Evolutionary conservation across 2,797 vertebrate species (phyloP).

Genomic region (Enteromius trimaculatus): DNA sequence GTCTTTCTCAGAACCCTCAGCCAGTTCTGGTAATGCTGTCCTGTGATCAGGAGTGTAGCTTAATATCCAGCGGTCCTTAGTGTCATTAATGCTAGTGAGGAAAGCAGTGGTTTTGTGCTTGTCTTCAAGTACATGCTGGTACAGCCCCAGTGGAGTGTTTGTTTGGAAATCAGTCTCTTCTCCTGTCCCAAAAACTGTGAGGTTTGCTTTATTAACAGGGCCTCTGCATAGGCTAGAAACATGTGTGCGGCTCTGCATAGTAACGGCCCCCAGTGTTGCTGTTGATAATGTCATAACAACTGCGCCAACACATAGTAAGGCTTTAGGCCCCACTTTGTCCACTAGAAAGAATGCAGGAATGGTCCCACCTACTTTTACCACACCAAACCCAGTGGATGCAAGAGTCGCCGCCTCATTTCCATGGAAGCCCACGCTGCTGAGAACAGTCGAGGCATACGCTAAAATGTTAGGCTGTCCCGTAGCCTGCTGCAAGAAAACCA

Average conservation of each 20-base stretch:
- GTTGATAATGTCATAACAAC: slow-evolving; percentile 87
- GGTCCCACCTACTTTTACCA: slow-evolving; percentile 90
- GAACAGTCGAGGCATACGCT: slow-evolving; percentile 91
- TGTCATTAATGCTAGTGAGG: slow-evolving; percentile 23
- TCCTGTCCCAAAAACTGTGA: slow-evolving; percentile 48
- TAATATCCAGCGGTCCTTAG: slow-evolving; percentile 38
- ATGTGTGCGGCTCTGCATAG: slow-evolving; percentile 84
- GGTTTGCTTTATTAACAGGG: slow-evolving; percentile 48
- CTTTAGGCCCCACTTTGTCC: slow-evolving; percentile 90
- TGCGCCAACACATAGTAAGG: slow-evolving; percentile 88
- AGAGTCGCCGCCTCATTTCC: slow-evolving; percentile 91
- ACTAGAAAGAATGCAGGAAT: slow-evolving; percentile 89
- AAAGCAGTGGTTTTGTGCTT: slow-evolving; percentile 5
- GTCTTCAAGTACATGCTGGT: slow-evolving; percentile 47
- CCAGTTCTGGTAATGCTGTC: slow-evolving; percentile 29
- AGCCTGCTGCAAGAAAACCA: slow-evolving; percentile 92
- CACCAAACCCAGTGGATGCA: slow-evolving; percentile 91
- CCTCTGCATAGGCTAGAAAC: slow-evolving; percentile 85
- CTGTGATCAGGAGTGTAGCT: slow-evolving; percentile 48
- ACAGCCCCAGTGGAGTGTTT: slow-evolving; percentile 35
- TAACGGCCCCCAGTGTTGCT: slow-evolving; percentile 83
- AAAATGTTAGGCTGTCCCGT: slow-evolving; percentile 95
- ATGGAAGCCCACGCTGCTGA: slow-evolving; percentile 92
- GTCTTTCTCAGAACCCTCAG: slow-evolving; percentile 33
- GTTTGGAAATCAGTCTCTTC: slow-evolving; percentile 58